phyloP scores from a whole-genome alignment of 2,797 vertebrate species.

The Arctocebus calabarensis region DNA sequence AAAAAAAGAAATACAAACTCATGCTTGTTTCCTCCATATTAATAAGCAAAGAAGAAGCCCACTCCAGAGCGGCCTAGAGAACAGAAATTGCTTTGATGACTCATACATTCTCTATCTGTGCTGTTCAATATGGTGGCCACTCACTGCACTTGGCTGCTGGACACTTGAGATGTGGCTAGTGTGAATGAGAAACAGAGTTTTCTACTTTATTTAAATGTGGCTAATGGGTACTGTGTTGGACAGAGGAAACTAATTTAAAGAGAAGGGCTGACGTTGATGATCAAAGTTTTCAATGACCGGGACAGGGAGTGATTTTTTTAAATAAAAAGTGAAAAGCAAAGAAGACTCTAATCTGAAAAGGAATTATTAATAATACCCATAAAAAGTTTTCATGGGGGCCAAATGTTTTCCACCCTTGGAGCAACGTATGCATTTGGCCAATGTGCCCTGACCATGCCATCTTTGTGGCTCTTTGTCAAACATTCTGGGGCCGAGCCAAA shows the following conservation, averaged over 20 bases:
- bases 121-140: not conserved
- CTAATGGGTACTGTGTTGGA: not conserved
- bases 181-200: not conserved
- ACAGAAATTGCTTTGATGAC: not conserved
- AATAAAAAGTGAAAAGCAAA: not conserved
- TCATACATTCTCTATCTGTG: not conserved
- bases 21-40: not conserved
- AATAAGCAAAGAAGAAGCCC: conserved; percentile 1
- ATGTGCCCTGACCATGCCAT: conserved; percentile 50
- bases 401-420: conserved; percentile 45
- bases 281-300: not conserved
- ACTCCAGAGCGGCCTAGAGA: not conserved
- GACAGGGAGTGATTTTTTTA: not conserved
- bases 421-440: conserved; percentile 28
- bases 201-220: not conserved
- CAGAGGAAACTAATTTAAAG: not conserved
- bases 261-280: not conserved
- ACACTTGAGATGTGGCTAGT: not conserved
- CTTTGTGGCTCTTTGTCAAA: conserved; percentile 77
- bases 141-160: not conserved
- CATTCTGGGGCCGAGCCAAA: conserved; percentile 71
- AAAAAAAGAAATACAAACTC: too few relatives aligned
- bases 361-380: not conserved
- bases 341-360: conserved; percentile 20
- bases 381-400: conserved; percentile 11